A percentile compares a stretch with the other conserved stretches of the same genome.
phyloP scores from a whole-genome alignment of 64 coral and sea anemone species.

The Anthopleura sola region DNA sequence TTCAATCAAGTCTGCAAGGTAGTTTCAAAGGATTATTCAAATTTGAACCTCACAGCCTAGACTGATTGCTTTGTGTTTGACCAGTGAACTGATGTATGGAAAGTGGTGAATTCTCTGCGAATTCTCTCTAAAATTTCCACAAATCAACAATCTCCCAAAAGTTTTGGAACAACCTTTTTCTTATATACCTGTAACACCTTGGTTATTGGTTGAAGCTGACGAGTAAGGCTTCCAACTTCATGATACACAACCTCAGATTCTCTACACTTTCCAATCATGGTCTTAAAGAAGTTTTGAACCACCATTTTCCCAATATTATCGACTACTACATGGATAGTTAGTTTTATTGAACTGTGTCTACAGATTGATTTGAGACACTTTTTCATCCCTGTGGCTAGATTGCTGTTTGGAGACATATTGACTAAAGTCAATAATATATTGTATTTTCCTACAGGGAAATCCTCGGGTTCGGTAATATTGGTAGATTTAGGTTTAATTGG shows the following conservation, averaged over 20 bases:
- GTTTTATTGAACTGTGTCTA: not conserved
- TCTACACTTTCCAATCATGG: not conserved
- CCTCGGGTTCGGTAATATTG: too few species aligned
- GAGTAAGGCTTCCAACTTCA: conserved; percentile 33
- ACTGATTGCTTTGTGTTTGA: too few species aligned
- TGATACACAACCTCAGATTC: conserved; percentile 42
- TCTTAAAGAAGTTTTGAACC: conserved; percentile 26
- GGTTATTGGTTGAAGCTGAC: conserved; percentile 51
- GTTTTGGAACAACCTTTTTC: not conserved
- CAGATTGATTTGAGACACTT: conserved; percentile 40
- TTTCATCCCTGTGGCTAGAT: conserved; percentile 28
- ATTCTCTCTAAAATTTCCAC: too few species aligned
- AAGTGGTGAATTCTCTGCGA: too few species aligned
- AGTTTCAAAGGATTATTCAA: too few species aligned
- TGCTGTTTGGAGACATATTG: conserved; percentile 28
- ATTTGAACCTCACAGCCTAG: too few species aligned
- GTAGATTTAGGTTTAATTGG: not conserved
- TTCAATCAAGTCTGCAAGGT: too few species aligned
- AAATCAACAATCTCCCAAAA: too few species aligned
- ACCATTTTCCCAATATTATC: conserved; percentile 30
- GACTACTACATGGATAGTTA: conserved; percentile 30
- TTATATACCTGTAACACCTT: conserved; percentile 56
- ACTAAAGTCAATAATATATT: conserved; percentile 41
- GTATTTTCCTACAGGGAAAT: conserved; percentile 2
- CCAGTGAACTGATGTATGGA: too few species aligned